Percentiles rank a stretch among this genome's conserved stretches.
Conservation (phyloP, 1,140 invertebrate genomes). For the Oryctes rhinoceros region DNA sequence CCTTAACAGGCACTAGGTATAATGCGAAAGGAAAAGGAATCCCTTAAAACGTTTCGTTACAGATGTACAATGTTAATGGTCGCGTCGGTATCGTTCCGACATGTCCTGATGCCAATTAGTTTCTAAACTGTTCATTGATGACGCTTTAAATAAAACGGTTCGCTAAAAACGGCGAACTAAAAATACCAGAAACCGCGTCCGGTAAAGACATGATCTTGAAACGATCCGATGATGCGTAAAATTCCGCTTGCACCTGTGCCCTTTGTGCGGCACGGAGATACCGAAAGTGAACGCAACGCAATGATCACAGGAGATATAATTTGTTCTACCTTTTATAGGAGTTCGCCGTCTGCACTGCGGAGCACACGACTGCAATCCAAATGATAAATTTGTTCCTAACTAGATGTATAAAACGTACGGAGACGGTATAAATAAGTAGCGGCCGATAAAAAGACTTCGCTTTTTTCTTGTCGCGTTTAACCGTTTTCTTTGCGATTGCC, state of each 20-base stretch:
- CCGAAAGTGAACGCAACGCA: conserved; percentile 33
- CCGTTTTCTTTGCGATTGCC: conserved; percentile 6
- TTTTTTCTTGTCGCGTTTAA: conserved; percentile 16
- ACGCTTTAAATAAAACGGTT: conserved; percentile 7
- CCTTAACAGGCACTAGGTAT: not conserved
- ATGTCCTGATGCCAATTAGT: conserved; percentile 16
- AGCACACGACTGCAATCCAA: conserved; percentile 34
- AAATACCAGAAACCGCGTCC: conserved; percentile 23
- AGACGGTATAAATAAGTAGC: conserved; percentile 19
- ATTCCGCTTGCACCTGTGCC: conserved; percentile 20
- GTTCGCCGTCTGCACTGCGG: conserved; percentile 11
- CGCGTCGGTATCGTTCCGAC: not conserved
- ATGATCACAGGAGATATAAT: conserved; percentile 37
- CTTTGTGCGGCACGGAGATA: not conserved
- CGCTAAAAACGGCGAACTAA: not conserved
- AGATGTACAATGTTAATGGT: not conserved
- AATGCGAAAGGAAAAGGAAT: too few species aligned
- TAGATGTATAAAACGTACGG: conserved; percentile 29
- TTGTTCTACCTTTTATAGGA: conserved; percentile 31
- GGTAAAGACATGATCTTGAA: conserved; percentile 26
- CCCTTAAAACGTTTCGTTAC: too few species aligned
- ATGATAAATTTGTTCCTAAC: conserved; percentile 36
- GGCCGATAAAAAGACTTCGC: not conserved
- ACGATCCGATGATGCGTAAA: conserved; percentile 15
- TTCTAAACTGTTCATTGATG: conserved; percentile 18